Conservation (phyloP, 2,888 invertebrate genomes). For the Hyalella azteca region DNA sequence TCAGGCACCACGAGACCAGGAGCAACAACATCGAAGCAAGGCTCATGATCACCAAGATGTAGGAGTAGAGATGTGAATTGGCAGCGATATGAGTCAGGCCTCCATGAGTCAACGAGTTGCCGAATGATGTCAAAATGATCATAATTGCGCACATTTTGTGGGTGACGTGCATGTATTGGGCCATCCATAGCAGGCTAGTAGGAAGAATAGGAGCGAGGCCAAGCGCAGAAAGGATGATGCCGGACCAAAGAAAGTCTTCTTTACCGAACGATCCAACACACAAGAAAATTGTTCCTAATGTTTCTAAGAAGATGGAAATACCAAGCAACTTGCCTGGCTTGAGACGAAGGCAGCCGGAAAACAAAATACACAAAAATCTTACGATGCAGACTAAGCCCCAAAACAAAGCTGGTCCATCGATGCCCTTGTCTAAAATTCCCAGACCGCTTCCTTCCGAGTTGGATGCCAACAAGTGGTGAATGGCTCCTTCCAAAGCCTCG, state of each 20-base stretch:
- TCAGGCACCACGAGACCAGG: conserved; percentile 47
- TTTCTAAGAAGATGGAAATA: conserved; percentile 42
- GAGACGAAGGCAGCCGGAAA: conserved; percentile 50
- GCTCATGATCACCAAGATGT: conserved; percentile 48
- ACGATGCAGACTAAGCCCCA: conserved; percentile 56
- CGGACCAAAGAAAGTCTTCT: conserved; percentile 61
- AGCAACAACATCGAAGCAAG: conserved; percentile 42
- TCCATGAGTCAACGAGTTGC: conserved; percentile 60
- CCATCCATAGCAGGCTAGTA: conserved; percentile 64
- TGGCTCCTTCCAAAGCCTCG: conserved; percentile 52
- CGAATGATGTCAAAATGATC: conserved; percentile 63
- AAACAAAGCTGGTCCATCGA: conserved; percentile 51
- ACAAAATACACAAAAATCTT: conserved; percentile 53
- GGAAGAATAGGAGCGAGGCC: conserved; percentile 65
- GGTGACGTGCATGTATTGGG: conserved; percentile 63
- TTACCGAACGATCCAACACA: conserved; percentile 50
- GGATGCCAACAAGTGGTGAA: conserved; percentile 51
- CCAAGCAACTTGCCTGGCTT: conserved; percentile 52
- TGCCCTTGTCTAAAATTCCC: conserved; percentile 29
- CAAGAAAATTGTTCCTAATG: conserved; percentile 48
- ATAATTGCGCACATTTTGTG: conserved; percentile 64
- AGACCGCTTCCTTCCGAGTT: conserved; percentile 41
- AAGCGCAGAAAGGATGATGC: conserved; percentile 63
- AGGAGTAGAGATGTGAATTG: conserved; percentile 48
- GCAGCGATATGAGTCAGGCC: conserved; percentile 47